Base-by-base conservation (phyloP, 2,888 invertebrate species). In the Chorisops tibialis region DNA sequence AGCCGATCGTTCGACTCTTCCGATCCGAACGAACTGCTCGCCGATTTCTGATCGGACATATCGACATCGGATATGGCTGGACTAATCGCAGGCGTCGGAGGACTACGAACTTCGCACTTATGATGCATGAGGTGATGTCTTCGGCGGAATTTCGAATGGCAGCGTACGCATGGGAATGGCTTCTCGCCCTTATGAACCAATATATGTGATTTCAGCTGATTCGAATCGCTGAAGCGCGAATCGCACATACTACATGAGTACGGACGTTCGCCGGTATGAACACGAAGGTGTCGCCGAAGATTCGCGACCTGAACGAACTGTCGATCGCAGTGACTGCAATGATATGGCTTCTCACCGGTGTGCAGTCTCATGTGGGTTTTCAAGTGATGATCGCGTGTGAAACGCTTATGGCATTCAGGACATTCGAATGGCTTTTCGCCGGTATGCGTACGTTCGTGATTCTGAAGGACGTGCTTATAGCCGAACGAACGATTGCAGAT, bases 371-470 rank as follows among this genome's bases (percentile, higher is more conserved):
- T 89, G 78, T 95, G 95, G 0, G 95, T 95, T 79, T 95, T 95
- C 58, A 95, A 81, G 72, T 95, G 95, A 72, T 95, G 95, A 74
- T 95, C 95, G 52, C 95, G 84, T 1, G 94, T 95, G 78, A 95
- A 95, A 67, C 93, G 83, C 77, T 95, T 95, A 75, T 93, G 89
- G 74, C 95, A 95, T 76, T 93, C 91, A 30, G 87, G 88, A 72
- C 95, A 95, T 74, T 93, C 91, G 79, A 94, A 95, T 0, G 95
- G 95, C 72, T 95, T 95, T 74, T 95, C 95, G 0, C 95, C 95
- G 0, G 95, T 95, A 76, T 95, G 95, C 0, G 95, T 96, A 69
- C 95, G 85, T 73, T 94, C 94, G 78, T 95, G 95, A 75, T 95
- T 95, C 78, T 95, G 94, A 52, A 95, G 81, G 18, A 95, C 95